Percentiles rank a stretch among this genome's conserved stretches.
Evolutionary conservation across 2,888 invertebrate genomes (phyloP).

Genomic region (Petrophora chlorosata): DNA sequence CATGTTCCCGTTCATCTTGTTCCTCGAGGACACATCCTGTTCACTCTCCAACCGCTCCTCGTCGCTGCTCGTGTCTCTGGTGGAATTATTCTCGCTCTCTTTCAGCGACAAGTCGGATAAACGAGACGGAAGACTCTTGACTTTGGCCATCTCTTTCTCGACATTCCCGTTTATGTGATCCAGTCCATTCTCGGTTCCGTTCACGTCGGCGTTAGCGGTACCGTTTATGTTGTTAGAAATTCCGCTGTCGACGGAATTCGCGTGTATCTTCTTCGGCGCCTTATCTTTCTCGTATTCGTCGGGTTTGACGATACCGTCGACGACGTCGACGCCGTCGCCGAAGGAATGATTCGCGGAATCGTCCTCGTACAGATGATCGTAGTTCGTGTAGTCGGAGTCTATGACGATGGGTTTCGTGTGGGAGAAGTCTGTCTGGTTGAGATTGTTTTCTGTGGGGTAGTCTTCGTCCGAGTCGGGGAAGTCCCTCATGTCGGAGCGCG

Average conservation of each 20-base stretch:
- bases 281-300: conserved; percentile 48
- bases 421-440: conserved; percentile 76
- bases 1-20: conserved; percentile 48
- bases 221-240: conserved; percentile 69
- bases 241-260: conserved; percentile 75
- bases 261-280: conserved; percentile 62
- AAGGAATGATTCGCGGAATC: conserved; percentile 77
- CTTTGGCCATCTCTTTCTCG: conserved; percentile 49
- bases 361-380: conserved; percentile 58
- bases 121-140: conserved; percentile 56
- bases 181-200: conserved; percentile 33
- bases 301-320: conserved; percentile 63
- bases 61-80: conserved; percentile 64
- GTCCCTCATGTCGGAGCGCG: too few relatives aligned
- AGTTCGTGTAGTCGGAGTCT: conserved; percentile 68
- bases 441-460: conserved; percentile 74
- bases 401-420: conserved; percentile 77
- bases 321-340: conserved; percentile 72
- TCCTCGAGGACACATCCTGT: conserved; percentile 59
- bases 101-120: conserved; percentile 70
- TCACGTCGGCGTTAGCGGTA: conserved; percentile 43
- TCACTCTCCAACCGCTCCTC: conserved; percentile 72
- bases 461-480: conserved; percentile 75
- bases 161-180: conserved; percentile 41
- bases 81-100: conserved; percentile 58